Base-by-base conservation (phyloP, 2,888 invertebrate species). In the Cerastoderma edule region DNA sequence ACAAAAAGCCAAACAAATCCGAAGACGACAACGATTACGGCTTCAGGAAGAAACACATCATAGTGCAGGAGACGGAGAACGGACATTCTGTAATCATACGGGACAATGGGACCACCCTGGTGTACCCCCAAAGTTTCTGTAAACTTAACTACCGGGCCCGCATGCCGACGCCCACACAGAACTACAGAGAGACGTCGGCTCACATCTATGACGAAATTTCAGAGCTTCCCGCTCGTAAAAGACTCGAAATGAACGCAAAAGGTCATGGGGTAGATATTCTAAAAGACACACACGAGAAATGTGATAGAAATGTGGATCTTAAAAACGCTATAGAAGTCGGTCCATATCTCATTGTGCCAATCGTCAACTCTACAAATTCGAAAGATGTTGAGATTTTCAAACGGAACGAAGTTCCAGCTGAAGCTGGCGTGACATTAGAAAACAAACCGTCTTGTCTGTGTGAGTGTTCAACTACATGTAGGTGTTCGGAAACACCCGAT, bases 131-230 rank as follows among this genome's bases (percentile, higher is more conserved):
- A 30, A 76, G 73, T 48, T 74, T 74, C 30, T 69, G 75, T 57
- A 50, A 67, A 48, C 72, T 75, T 50, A 73, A 67, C 24, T 73
- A 67, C 54, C 39, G 82, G 19, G 82, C 78, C 13, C 54, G 79
- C 8, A 74, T 79, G 75, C 82, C 82, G 10, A 82, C 79, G 1
- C 82, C 78, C 5, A 72, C 73, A 3, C 82, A 79, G 30, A 75
- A 78, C 22, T 30, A 71, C 2, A 74, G 16, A 27, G 82, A 82
- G 53, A 75, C 82, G 3, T 82, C 82, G 0, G 67, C 64, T 13
- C 78, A 82, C 39, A 82, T 82, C 32, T 82, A 82, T 53, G 82
- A 82, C 33, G 82, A 82, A 71, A 82, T 82, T 48, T 77, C 75
- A 10, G 79, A 82, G 60, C 39, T 65, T 70, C 65, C 67, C 10